Evolutionary conservation across 1,140 invertebrate species (phyloP), one percentile per base, ranked within the genome.

Genomic region (Drosophila nannoptera): DNA sequence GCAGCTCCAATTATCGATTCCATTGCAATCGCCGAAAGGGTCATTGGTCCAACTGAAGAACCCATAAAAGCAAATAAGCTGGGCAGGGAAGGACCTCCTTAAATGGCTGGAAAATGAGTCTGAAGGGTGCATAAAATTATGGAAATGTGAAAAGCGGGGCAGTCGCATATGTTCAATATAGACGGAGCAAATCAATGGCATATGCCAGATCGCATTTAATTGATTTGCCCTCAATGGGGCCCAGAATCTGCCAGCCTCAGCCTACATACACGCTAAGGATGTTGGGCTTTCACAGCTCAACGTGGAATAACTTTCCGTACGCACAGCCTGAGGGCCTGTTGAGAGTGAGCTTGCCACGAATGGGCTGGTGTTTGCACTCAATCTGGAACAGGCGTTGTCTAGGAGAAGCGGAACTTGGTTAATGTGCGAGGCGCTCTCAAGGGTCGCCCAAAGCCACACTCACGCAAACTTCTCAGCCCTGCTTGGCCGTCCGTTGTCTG

Each of bases 91-190:
- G 9, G 35, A 4, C 8, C 3, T n/a, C 49, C 53, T 5, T 12
- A 33, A 56, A 64, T 43, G 32, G 52, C 50, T 38, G 45, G 46
- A 76, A 76, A 83, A 80, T 84, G 80, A 84, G 73, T 80, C 69
- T 75, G 56, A 61, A 75, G 80, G 80, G 80, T 84, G 80, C 76
- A 84, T 84, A 84, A 84, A 86, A 86, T 80, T 86, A 84, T 84
- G 69, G 77, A 69, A 69, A 73, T 61, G 53, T 59, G 48, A 54
- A 33, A n/a, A 29, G 46, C 58, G 63, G 54, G 70, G 67, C 36
- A 16, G 48, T 22, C 12, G 50, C 77, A 75, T 75, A 66, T 67
- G 72, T 53, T 73, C 1, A 2, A 54, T 56, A 14, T 45, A 45
- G 11, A 43, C 12, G 14, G 11, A 56, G 40, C 59, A 45, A 72